Conservation (phyloP, 2,888 invertebrate species). For the Acleris laterana region DNA sequence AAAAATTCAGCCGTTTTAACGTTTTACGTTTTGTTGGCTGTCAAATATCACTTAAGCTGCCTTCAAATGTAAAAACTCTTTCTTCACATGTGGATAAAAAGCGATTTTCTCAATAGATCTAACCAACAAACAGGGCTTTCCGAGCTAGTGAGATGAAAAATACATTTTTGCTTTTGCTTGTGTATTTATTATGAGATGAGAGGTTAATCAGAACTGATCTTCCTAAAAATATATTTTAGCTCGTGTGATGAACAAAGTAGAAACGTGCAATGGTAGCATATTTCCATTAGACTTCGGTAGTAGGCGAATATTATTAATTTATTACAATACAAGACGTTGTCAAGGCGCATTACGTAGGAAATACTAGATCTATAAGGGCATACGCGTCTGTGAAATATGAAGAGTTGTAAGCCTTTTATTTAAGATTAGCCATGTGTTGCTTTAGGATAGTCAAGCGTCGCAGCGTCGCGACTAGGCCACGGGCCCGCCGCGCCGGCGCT, state of each 20-base stretch:
- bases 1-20: too few species aligned
- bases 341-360: background rate
- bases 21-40: too few species aligned
- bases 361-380: background rate
- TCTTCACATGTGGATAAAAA: too few species aligned
- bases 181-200: too few species aligned
- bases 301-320: conserved; percentile 20
- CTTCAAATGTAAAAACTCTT: too few species aligned
- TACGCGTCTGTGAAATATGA: background rate
- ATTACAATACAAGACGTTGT: conserved; percentile 23
- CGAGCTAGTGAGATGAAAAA: too few species aligned
- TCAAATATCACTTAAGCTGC: too few species aligned
- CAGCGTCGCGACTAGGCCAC: conserved; percentile 55
- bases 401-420: background rate
- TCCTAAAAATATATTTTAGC: background rate
- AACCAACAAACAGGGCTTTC: too few species aligned
- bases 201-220: too few species aligned
- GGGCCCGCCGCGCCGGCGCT: conserved; percentile 50
- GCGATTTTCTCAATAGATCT: too few species aligned
- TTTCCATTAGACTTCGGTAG: conserved; percentile 11
- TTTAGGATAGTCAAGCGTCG: conserved; percentile 54
- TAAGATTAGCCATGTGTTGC: conserved; percentile 27
- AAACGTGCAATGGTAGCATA: conserved; percentile 2
- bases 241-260: background rate
- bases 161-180: background rate